These are phyloP conservation scores for Takifugu flavidus DNA, from an alignment of 2,113 vertebrate genomes.

Conservation along the genomic window DNA sequence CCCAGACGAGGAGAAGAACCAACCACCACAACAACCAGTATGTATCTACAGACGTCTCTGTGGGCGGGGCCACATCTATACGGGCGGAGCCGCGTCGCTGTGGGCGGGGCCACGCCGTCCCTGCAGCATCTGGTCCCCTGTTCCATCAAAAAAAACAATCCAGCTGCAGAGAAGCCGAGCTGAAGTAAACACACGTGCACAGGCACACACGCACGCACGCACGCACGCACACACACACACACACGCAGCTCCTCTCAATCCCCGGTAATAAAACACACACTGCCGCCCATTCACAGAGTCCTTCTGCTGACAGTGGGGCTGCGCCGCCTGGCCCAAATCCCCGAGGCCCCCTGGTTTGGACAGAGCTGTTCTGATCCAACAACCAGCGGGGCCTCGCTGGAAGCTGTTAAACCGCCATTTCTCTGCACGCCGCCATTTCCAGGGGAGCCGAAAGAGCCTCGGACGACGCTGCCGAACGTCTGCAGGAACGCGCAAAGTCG, in stretches of 20 bases:
- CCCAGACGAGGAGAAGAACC: no score
- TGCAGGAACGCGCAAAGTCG: no score
- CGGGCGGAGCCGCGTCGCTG: no score
- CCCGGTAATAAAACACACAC: constrained; percentile 67
- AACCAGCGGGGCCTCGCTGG: constrained; percentile 32
- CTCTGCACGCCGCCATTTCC: constrained; percentile 17
- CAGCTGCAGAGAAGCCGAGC: constrained; percentile 27
- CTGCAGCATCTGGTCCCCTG: constrained; percentile 31
- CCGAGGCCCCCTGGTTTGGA: constrained; percentile 29
- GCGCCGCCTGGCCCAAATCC: constrained; percentile 47
- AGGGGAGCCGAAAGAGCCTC: constrained; percentile 3
- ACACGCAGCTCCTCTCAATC: constrained; percentile 20
- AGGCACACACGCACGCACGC: constrained; percentile 7
- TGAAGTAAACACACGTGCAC: constrained; percentile 22
- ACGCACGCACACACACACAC: constrained; percentile 7
- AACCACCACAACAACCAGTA: no score
- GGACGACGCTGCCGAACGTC: no score
- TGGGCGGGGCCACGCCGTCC: constrained; percentile 12
- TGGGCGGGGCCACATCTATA: no score
- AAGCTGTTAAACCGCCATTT: constrained; percentile 40
- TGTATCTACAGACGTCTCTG: no score
- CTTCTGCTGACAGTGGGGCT: constrained; percentile 47
- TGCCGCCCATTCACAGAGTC: constrained; percentile 65
- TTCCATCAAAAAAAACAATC: constrained; percentile 30
- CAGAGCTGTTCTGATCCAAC: constrained; percentile 59